phyloP scores from a whole-genome alignment of 1,140 invertebrate species.

The Macrobrachium nipponense region DNA sequence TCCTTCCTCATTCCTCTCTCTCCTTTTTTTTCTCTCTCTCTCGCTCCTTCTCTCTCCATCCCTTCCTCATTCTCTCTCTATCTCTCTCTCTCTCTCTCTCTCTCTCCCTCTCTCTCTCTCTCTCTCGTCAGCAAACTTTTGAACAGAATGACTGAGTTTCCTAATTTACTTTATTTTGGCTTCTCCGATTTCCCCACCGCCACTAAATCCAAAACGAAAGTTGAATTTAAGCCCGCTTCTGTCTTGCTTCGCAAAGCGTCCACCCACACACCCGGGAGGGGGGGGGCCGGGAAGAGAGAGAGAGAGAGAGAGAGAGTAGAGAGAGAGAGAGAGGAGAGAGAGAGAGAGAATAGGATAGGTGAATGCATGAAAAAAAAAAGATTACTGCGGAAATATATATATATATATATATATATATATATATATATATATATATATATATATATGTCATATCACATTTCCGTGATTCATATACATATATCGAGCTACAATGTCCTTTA shows the following conservation, averaged over 20 bases:
- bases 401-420: conserved; percentile 22
- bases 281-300: not conserved
- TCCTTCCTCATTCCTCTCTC: not conserved
- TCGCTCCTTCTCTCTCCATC: not conserved
- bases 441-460: too few species aligned
- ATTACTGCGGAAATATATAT: conserved; percentile 12
- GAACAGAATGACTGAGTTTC: too few species aligned
- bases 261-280: too few species aligned
- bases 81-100: conserved; percentile 20
- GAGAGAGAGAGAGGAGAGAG: not conserved
- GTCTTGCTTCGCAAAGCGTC: too few species aligned
- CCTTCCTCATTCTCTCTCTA: not conserved
- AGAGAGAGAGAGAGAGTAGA: too few species aligned
- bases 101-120: conserved; percentile 15
- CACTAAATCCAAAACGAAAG: too few species aligned
- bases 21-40: not conserved
- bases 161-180: too few species aligned
- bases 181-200: too few species aligned
- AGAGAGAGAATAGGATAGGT: not conserved
- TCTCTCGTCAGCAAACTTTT: not conserved
- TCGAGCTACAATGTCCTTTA: too few species aligned
- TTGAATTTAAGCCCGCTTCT: too few species aligned
- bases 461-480: too few species aligned
- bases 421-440: conserved; percentile 29
- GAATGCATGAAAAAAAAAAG: conserved; percentile 4